These are phyloP conservation scores for Caenorhabditis plicata DNA, from an alignment of 2,888 invertebrate genomes.

Conservation along the genomic window DNA sequence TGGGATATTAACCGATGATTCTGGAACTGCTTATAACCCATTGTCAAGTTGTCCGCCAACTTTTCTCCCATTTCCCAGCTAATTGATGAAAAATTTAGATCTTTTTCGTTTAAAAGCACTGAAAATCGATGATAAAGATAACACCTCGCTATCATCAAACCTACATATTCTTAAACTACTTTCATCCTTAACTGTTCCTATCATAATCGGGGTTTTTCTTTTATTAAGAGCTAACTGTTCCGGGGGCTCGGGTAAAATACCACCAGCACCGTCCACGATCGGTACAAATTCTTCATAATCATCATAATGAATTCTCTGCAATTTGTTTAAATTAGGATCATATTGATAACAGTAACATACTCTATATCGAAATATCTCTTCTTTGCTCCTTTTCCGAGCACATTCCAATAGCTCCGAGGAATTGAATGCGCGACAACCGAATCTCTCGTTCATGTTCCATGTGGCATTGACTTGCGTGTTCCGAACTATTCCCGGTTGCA, in stretches of 20 bases:
- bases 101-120: constrained; percentile 63
- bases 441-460: constrained; percentile 57
- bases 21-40: constrained; percentile 56
- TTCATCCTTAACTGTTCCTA: constrained; percentile 65
- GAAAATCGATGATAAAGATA: constrained; percentile 9
- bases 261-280: constrained; percentile 61
- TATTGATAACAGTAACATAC: constrained; percentile 23
- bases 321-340: neutral
- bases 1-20: constrained; percentile 62
- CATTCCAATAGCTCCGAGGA: constrained; percentile 62
- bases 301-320: constrained; percentile 42
- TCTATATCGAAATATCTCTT: constrained; percentile 60
- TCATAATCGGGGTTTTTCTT: constrained; percentile 57
- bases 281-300: constrained; percentile 66
- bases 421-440: constrained; percentile 59
- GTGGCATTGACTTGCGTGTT: constrained; percentile 65
- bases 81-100: constrained; percentile 57
- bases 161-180: constrained; percentile 60
- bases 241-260: constrained; percentile 61
- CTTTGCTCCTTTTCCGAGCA: constrained; percentile 56
- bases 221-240: constrained; percentile 53
- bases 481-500: constrained; percentile 63
- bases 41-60: constrained; percentile 60
- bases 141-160: constrained; percentile 3
- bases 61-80: constrained; percentile 48